These are phyloP conservation scores for Apeira syringaria DNA, from an alignment of 2,888 invertebrate species.

Conservation along the genomic window DNA sequence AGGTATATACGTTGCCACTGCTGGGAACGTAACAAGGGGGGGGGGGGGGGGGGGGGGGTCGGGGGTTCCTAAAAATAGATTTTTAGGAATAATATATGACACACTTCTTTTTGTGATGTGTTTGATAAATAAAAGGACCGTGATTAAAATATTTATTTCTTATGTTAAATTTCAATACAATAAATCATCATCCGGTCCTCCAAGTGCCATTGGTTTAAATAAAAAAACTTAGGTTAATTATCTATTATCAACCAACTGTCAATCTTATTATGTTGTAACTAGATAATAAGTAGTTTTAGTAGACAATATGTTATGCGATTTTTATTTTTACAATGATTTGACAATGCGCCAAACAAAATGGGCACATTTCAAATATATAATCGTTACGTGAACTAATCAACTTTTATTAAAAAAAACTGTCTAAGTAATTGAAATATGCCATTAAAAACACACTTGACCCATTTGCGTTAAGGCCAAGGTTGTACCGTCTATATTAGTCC, in stretches of 20 bases:
- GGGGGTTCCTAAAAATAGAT: too few relatives aligned
- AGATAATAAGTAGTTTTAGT: slow-evolving; percentile 1
- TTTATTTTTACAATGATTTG: slow-evolving; percentile 36
- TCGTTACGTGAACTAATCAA: neutral
- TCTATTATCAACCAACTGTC: slow-evolving; percentile 1
- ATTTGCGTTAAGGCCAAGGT: too few relatives aligned
- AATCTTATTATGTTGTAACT: slow-evolving; percentile 9
- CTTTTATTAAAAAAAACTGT: neutral
- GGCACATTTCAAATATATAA: slow-evolving; percentile 34
- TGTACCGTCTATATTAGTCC: too few relatives aligned
- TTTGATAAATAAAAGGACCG: too few relatives aligned
- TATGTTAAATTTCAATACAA: neutral
- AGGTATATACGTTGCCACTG: too few relatives aligned
- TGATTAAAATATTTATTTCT: too few relatives aligned
- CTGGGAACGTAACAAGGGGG: too few relatives aligned
- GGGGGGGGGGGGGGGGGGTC: too few relatives aligned
- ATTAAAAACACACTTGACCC: slow-evolving; percentile 10
- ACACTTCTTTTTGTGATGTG: too few relatives aligned
- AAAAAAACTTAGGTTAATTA: slow-evolving; percentile 1
- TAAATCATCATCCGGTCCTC: slow-evolving; percentile 7
- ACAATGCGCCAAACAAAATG: slow-evolving; percentile 67
- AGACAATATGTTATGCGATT: neutral
- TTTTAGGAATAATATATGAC: too few relatives aligned
- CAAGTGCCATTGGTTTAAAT: slow-evolving; percentile 18
- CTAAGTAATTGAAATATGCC: slow-evolving; percentile 35